Conservation (phyloP, 2,797 vertebrate species). For the Cossypha heuglini region DNA sequence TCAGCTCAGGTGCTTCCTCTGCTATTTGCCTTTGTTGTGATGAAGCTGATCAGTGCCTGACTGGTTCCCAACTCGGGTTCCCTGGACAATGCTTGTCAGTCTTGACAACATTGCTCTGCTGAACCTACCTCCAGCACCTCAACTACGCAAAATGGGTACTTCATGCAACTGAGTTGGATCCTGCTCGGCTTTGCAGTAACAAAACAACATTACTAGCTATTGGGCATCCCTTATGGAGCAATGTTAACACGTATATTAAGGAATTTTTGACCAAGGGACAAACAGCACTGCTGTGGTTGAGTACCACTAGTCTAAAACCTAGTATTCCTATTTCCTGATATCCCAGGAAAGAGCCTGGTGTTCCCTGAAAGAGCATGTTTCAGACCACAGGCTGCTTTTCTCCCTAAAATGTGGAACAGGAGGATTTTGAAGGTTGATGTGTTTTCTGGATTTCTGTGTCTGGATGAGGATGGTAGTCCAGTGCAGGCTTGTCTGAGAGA, state of each 20-base stretch:
- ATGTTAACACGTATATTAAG: neutral
- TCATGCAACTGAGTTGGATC: neutral
- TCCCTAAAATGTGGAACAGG: neutral
- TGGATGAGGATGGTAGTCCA: neutral
- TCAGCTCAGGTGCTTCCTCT: neutral
- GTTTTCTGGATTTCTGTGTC: neutral
- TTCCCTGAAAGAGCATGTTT: fast-evolving
- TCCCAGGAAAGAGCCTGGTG: neutral
- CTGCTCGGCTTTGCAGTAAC: neutral
- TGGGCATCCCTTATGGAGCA: neutral
- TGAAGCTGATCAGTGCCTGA: neutral
- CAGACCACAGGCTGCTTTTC: neutral
- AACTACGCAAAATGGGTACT: neutral
- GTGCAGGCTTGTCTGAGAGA: neutral
- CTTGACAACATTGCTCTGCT: neutral
- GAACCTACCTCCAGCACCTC: neutral
- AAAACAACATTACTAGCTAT: neutral
- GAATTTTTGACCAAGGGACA: neutral
- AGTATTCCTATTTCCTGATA: neutral
- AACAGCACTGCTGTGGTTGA: neutral
- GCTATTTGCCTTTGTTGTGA: neutral
- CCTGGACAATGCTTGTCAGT: neutral
- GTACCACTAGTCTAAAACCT: neutral
- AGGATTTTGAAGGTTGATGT: neutral
- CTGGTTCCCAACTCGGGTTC: fast-evolving